Base-by-base conservation (phyloP, 64 coral and sea anemone species). In the Montipora capricornis region DNA sequence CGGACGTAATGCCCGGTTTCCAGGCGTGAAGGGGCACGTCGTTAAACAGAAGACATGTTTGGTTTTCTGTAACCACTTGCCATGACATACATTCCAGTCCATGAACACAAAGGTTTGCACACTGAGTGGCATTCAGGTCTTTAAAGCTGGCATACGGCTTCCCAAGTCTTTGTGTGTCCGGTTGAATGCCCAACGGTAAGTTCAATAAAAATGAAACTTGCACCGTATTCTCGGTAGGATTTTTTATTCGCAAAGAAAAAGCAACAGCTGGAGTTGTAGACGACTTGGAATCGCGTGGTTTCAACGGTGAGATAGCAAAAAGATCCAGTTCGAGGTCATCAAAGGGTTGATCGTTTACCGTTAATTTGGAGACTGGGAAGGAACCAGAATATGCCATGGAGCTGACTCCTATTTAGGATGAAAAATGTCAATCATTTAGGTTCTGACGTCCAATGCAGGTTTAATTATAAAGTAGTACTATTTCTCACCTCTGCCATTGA, bases 291-390 rank as follows among this genome's bases (percentile, higher is more conserved):
- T 97, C 89, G 22, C 96, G 92, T 77, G 92, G 93, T 37, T 97
- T 93, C 67, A 95, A 95, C 3, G 83, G 52, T 4, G 96, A 90
- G 77, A 92, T 92, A 29, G 89, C 96, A 55, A 92, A 97, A 73
- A 97, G 60, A 50, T 97, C 96, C 70, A 97, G 87, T 70, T 71
- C 58, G 49, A 97, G 84, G 7, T 70, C 82, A 49, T 64, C 62
- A 85, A 85, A 71, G 26, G 17, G 6, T 49, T 85, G 46, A 7
- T 85, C 82, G 17, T 68, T 6, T 8, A 90, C 48, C 1, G 95
- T 78, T 58, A 97, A 70, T 58, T 97, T 97, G 62, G 92, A 91
- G 73, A 97, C 95, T 24, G 95, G 95, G 71, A 83, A 97, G 3
- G 95, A 89, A 60, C 95, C 95, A 53, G 95, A 97, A 49, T 97